phyloP scores from a whole-genome alignment of 2,888 invertebrate species.

The Drosophila cracens region DNA sequence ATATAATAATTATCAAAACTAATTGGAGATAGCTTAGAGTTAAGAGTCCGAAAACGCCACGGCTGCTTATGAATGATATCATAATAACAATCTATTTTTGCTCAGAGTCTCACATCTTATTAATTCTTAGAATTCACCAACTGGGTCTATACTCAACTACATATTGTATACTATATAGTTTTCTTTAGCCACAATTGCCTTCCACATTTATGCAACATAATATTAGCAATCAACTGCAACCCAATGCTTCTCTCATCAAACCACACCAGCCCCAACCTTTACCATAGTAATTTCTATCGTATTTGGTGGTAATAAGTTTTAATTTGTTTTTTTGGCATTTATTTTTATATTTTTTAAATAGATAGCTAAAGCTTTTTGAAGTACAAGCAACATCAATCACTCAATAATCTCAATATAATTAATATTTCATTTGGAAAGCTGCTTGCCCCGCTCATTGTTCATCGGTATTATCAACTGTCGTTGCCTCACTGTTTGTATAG shows the following conservation, averaged over 20 bases:
- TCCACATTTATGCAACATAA: background rate
- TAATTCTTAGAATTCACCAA: too few species aligned
- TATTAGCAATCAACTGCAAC: background rate
- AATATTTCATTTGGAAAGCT: background rate
- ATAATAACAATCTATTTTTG: too few species aligned
- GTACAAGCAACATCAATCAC: background rate
- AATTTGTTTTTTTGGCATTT: background rate
- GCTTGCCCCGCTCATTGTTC: slow-evolving; percentile 19
- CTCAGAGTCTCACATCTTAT: too few species aligned
- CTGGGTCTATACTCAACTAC: too few species aligned
- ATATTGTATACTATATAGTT: too few species aligned
- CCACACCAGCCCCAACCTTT: background rate
- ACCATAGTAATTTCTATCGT: background rate
- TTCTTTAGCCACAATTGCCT: background rate
- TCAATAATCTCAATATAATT: background rate
- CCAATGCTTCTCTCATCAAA: background rate
- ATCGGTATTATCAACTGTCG: slow-evolving; percentile 15
- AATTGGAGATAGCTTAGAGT: too few species aligned
- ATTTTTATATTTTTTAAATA: background rate
- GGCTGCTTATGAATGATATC: too few species aligned
- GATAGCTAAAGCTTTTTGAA: background rate
- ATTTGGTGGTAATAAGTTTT: background rate
- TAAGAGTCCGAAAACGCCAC: too few species aligned
- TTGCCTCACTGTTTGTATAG: slow-evolving; percentile 23
- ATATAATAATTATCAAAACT: too few species aligned